Evolutionary conservation across 2,797 vertebrate species (phyloP), one percentile per base, ranked within the genome.

Genomic region (Spinus olivaceus): DNA sequence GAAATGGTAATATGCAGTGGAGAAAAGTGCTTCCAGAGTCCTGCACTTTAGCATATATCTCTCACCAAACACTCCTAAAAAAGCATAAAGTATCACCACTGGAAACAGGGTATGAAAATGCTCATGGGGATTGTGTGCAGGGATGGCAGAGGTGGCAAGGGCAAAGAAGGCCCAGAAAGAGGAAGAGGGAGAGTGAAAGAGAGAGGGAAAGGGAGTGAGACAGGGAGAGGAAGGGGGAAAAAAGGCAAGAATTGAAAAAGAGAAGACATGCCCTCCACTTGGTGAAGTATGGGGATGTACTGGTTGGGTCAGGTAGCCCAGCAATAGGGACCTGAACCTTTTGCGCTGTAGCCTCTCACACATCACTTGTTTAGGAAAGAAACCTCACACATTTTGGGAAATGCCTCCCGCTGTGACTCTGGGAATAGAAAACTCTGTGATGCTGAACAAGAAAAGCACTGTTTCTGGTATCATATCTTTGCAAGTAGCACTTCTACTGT

Each of bases 261-360:
- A 87, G 42, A 61, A 32, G 25, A 28, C 13, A 10, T 37, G 35
- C 4, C 6, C 23, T 53, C 33, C 30, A 3, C n/a, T 59, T 39
- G 24, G 7, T 64, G 60, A n/a, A 1, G 2, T 30, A 35, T 2
- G 2, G n/a, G 12, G n/a, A 49, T 41, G 8, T 7, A 18, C 6
- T 32, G 30, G 18, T 54, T 54, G 20, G 13, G 32, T 35, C 24
- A 50, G 56, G 28, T 66, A 77, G 54, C 37, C 47, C 53, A 85
- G 41, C 30, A 65, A 35, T 8, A 73, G 37, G 30, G 35, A 67
- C 16, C 3, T 8, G 49, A 72, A 66, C 9, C 12, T 50, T 89
- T 60, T 17, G 4, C 35, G 18, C n/a, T 59, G 30, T 39, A 79
- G 54, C 28, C 24, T 76, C 49, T 93, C 63, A 44, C 3, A 22